These are phyloP conservation scores for Ditula angustiorana DNA, from an alignment of 2,888 invertebrate genomes.

Conservation along the genomic window DNA sequence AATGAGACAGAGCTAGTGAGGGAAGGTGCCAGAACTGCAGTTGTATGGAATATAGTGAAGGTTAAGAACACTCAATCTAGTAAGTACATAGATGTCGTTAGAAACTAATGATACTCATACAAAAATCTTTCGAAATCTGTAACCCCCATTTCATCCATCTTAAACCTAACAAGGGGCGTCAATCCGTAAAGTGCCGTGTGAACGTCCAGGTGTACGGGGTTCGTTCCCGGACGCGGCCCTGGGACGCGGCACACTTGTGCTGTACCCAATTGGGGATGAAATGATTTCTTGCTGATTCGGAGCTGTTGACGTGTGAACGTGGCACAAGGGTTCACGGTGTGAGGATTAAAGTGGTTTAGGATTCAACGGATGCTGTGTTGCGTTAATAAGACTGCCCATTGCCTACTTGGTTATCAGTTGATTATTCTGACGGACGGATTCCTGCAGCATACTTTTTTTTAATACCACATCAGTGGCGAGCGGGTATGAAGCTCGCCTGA, in stretches of 20 bases:
- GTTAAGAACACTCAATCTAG: too few species aligned
- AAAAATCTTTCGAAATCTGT: background rate
- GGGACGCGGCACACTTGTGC: conserved; percentile 53
- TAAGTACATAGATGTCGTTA: too few species aligned
- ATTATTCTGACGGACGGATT: too few species aligned
- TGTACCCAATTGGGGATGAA: conserved; percentile 58
- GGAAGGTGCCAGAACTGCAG: too few species aligned
- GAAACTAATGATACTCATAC: background rate
- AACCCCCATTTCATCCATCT: background rate
- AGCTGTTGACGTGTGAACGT: conserved; percentile 2
- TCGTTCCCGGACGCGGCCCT: conserved; percentile 41
- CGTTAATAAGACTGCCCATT: too few species aligned
- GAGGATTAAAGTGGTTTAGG: background rate
- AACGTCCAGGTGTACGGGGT: conserved; percentile 34
- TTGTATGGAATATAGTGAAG: too few species aligned
- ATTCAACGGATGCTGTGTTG: background rate
- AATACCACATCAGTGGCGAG: too few species aligned
- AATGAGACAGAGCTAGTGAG: too few species aligned
- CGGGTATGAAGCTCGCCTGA: too few species aligned
- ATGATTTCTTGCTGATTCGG: conserved; percentile 45
- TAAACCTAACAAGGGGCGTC: conserved; percentile 9
- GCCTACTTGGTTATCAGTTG: too few species aligned
- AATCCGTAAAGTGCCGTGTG: conserved; percentile 60
- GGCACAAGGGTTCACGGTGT: background rate
- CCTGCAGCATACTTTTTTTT: too few species aligned